Evolutionary conservation across 2,797 vertebrate species (phyloP), one percentile per base, ranked within the genome.

Genomic region (Gila robusta): DNA sequence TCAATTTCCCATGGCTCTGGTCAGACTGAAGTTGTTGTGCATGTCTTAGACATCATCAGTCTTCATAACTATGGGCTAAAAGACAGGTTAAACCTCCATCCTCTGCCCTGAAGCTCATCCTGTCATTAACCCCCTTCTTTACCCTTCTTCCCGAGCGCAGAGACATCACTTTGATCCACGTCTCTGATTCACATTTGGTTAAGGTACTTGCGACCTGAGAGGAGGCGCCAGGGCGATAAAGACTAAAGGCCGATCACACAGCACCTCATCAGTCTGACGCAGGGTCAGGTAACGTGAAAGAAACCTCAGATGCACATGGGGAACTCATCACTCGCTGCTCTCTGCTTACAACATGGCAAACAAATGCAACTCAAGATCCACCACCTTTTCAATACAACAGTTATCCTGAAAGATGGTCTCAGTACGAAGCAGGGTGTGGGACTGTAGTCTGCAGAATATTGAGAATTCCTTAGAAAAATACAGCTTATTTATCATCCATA

Each of bases 191-290:
- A 79, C 41, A 76, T 84, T 81, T 41, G 54, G 81, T 86, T 86
- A 78, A 88, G 79, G 86, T 85, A 86, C 74, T 83, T 56, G 64
- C 79, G 84, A 89, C 88, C 86, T 49, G 41, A 35, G 54, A 54
- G 52, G 81, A 86, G 74, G 73, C 41, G 52, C 39, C 52, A 41
- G 67, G 54, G 67, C 47, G 88, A 88, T 89, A 89, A 88, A 86
- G 56, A 62, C 81, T 76, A 86, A 89, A 86, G 86, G 76, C 82
- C 49, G 85, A 87, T 88, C 88, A 81, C 17, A 62, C 69, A 86
- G 74, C 88, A 88, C 87, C 81, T 88, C 88, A 91, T 91, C 88
- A 87, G 81, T 89, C 87, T 87, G 83, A 82, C 73, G 44, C 49
- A 28, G 74, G 79, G 81, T 89, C 86, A 84, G 84, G 84, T 88